Conservation (phyloP, 2,888 invertebrate species). For the Papilio gigon region DNA sequence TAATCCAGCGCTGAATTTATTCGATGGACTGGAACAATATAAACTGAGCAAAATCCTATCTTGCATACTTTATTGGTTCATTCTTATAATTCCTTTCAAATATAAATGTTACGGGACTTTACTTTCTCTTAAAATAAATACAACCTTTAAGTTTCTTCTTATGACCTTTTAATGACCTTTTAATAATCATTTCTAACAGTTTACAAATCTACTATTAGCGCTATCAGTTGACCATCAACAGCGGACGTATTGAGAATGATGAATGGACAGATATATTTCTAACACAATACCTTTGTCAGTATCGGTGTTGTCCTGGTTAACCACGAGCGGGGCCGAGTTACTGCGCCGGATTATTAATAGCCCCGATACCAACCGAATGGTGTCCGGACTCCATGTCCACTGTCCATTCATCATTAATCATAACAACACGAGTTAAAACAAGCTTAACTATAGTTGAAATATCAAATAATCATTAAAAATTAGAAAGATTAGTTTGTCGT, state of each 20-base stretch:
- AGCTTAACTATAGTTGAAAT: neutral
- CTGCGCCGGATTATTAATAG: constrained; percentile 27
- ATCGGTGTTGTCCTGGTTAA: constrained; percentile 17
- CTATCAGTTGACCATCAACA: constrained; percentile 2
- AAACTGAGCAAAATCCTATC: too few relatives aligned
- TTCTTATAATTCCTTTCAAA: too few relatives aligned
- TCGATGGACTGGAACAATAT: too few relatives aligned
- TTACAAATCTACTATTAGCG: neutral
- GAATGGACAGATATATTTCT: constrained; percentile 6
- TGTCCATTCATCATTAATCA: constrained; percentile 13
- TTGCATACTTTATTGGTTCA: too few relatives aligned
- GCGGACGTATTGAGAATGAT: constrained; percentile 1
- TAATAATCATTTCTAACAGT: too few relatives aligned
- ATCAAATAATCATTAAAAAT: neutral
- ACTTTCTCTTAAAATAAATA: too few relatives aligned
- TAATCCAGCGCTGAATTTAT: too few relatives aligned
- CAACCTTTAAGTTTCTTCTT: too few relatives aligned
- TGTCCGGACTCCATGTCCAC: constrained; percentile 18
- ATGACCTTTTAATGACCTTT: too few relatives aligned
- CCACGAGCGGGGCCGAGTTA: constrained; percentile 21
- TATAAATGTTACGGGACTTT: too few relatives aligned
- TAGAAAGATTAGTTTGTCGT: too few relatives aligned
- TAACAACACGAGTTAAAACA: neutral
- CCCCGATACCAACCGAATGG: constrained; percentile 22
- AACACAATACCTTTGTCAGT: constrained; percentile 21